phyloP scores from a whole-genome alignment of 1,140 invertebrate species.

The Potamilus streckersoni region DNA sequence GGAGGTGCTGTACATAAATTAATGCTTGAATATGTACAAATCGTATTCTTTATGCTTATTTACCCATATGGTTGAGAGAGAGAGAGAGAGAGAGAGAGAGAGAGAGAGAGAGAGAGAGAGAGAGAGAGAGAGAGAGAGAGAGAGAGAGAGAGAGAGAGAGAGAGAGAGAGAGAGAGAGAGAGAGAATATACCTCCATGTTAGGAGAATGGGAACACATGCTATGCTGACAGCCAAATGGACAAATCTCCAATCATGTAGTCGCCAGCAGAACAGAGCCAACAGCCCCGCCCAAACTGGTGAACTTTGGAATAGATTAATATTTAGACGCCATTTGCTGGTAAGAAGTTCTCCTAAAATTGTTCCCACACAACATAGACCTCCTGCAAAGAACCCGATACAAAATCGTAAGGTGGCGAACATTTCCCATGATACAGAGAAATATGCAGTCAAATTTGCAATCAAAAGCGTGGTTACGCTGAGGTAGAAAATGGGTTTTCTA shows the following conservation, averaged over 20 bases:
- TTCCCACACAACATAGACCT: background rate
- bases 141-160: too few relatives aligned
- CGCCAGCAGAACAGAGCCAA: slow-evolving; percentile 36
- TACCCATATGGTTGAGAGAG: too few relatives aligned
- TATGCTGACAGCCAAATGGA: slow-evolving; percentile 80
- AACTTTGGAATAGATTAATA: slow-evolving; percentile 35
- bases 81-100: too few relatives aligned
- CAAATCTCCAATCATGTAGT: slow-evolving; percentile 54
- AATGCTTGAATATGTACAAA: too few relatives aligned
- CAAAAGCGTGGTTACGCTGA: slow-evolving; percentile 20
- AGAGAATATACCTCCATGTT: slow-evolving; percentile 3
- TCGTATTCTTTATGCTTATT: too few relatives aligned
- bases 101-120: too few relatives aligned
- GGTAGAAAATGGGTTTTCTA: slow-evolving; percentile 35
- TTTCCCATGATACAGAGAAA: slow-evolving; percentile 36
- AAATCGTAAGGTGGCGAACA: slow-evolving; percentile 39
- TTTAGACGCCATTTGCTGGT: slow-evolving; percentile 33
- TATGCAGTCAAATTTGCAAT: slow-evolving; percentile 26
- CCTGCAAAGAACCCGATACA: slow-evolving; percentile 19
- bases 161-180: too few relatives aligned
- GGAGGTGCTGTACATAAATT: too few relatives aligned
- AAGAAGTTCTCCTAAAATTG: slow-evolving; percentile 37
- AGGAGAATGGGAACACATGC: slow-evolving; percentile 76
- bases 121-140: background rate
- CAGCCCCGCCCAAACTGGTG: slow-evolving; percentile 24